A percentile compares a stretch with the other conserved stretches of the same genome.
Evolutionary conservation across 53 echinoderm and acorn worm species (phyloP).

Genomic region (Holothuria scabra): DNA sequence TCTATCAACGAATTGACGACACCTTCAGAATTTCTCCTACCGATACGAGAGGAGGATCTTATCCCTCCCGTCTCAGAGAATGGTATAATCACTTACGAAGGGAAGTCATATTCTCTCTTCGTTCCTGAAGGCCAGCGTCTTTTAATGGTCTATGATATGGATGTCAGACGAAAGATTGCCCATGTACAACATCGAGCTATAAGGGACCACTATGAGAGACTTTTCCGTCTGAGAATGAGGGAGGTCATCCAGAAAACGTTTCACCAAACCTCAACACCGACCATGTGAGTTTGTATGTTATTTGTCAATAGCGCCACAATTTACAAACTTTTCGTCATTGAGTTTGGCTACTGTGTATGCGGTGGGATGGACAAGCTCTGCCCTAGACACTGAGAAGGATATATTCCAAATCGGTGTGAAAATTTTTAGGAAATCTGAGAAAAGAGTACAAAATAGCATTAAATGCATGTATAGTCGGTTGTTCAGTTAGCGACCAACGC

Average conservation of each 20-base stretch:
- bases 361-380: too few relatives aligned
- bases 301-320: neutral
- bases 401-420: too few relatives aligned
- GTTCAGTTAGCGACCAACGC: too few relatives aligned
- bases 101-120: slow-evolving; percentile 5
- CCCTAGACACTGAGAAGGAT: too few relatives aligned
- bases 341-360: too few relatives aligned
- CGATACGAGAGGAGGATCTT: neutral
- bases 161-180: slow-evolving; percentile 28
- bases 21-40: too few relatives aligned
- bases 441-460: too few relatives aligned
- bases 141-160: slow-evolving; percentile 41
- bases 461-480: too few relatives aligned
- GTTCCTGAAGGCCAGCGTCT: slow-evolving; percentile 29
- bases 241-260: slow-evolving; percentile 14
- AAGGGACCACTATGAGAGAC: slow-evolving; percentile 28
- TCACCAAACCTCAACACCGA: neutral
- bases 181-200: slow-evolving; percentile 4
- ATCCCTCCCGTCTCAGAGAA: slow-evolving; percentile 11
- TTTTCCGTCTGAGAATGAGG: slow-evolving; percentile 31
- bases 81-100: slow-evolving; percentile 37
- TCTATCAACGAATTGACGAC: too few relatives aligned
- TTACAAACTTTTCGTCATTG: too few relatives aligned
- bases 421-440: too few relatives aligned
- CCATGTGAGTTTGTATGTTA: neutral